Evolutionary conservation across 2,797 vertebrate genomes (phyloP).

Genomic region (Typhlichthys eigenmanni): DNA sequence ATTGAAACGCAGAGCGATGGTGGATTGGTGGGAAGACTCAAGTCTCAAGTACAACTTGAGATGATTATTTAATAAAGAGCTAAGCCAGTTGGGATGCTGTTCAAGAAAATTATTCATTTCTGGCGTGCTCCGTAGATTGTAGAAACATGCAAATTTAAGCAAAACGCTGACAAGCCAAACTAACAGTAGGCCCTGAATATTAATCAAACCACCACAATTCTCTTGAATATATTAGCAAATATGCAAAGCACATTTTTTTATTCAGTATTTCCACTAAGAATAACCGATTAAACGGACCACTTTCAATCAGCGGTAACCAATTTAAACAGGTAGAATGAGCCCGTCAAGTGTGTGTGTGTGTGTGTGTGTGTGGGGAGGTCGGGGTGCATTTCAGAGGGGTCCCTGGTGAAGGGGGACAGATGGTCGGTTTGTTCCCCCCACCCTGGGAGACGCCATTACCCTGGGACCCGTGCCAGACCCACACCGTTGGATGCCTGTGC

Average conservation of each 20-base stretch:
- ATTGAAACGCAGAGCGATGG: conserved; percentile 22
- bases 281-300: conserved; percentile 18
- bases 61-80: conserved; percentile 4
- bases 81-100: not conserved
- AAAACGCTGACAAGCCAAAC: too few species aligned
- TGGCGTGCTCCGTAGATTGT: too few species aligned
- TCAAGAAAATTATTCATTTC: too few species aligned
- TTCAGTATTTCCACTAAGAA: not conserved
- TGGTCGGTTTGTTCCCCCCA: conserved; percentile 68
- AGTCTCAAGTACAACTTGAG: too few species aligned
- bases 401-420: conserved; percentile 60
- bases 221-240: not conserved
- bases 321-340: conserved; percentile 32
- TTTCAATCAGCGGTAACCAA: conserved; percentile 48
- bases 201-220: too few species aligned
- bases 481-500: conserved; percentile 43
- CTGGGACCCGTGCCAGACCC: conserved; percentile 62
- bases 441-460: conserved; percentile 70
- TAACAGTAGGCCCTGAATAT: too few species aligned
- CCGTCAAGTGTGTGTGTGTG: not conserved
- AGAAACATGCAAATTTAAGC: too few species aligned
- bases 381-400: conserved; percentile 40
- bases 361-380: not conserved
- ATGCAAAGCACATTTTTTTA: conserved; percentile 7
- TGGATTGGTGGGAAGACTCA: conserved; percentile 4